Evolutionary conservation across 2,113 vertebrate genomes (phyloP), one percentile per base, ranked within the genome.

Genomic region (Perccottus glenii): DNA sequence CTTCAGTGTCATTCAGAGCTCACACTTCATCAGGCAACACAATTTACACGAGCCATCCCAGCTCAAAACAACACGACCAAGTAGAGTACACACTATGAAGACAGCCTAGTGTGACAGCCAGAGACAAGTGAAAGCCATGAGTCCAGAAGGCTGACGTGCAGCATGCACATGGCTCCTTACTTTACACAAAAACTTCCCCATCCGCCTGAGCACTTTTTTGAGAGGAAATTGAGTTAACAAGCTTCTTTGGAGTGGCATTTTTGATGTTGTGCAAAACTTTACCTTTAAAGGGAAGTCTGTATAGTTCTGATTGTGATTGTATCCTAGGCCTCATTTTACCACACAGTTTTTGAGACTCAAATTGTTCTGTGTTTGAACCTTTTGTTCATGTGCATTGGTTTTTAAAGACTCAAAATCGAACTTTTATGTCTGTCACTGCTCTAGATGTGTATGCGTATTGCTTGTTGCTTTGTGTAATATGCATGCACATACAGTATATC

Each of bases 191-290:
- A 12, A 73, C 9, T 51, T 12, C 15, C 33, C 32, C 51, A 47
- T 33, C 38, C 40, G 50, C 9, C 44, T 45, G 32, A 65, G 32
- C 9, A 62, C 9, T 60, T 53, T 53, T 43, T 63, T 57, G 32
- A 77, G 59, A 53, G 42, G 10, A 27, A 82, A 80, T 80, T 16
- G 19, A 64, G 40, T 10, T 80, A 79, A 85, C 46, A 64, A 73
- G 65, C 45, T 36, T 50, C 27, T 38, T 47, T 10, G 69, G 42
- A 69, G 42, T 63, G 48, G 53, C 40, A 36, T 32, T 3, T 65
- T 60, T 44, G 51, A 55, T 16, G 4, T 16, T 53, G 57, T 48
- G 40, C 44, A 46, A 43, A 35, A 43, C 73, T 48, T 60, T 67
- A 19, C 36, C n/a, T 43, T 44, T 60, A n/a, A 16, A 60, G 16